phyloP scores from a whole-genome alignment of 2,888 invertebrate species.

The Lepidocyrtoides sp. region DNA sequence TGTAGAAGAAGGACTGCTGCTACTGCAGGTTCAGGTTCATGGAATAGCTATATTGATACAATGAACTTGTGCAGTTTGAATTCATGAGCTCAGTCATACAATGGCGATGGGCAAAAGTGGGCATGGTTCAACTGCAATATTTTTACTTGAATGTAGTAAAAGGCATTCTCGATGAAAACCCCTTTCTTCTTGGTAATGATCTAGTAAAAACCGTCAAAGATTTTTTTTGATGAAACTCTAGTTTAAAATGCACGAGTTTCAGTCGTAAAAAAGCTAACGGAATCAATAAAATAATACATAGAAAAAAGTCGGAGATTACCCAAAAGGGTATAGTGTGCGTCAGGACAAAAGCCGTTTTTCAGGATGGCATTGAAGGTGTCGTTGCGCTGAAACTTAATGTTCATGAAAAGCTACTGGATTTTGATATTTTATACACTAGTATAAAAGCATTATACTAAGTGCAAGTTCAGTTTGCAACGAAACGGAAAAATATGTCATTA shows the following conservation, averaged over 20 bases:
- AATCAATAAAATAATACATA: constrained; percentile 22
- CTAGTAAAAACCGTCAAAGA: constrained; percentile 56
- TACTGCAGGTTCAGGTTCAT: constrained; percentile 23
- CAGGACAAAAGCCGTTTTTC: not conserved
- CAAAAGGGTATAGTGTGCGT: no score
- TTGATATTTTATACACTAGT: not conserved
- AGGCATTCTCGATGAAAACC: constrained; percentile 41
- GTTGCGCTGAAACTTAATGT: no score
- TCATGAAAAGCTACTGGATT: no score
- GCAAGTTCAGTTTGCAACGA: not conserved
- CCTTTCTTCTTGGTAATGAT: constrained; percentile 65
- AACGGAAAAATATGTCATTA: constrained; percentile 31
- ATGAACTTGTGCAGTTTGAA: constrained; percentile 45
- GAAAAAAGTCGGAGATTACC: not conserved
- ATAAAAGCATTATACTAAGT: not conserved
- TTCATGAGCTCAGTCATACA: constrained; percentile 41
- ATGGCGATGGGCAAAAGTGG: constrained; percentile 52
- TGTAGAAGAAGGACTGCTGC: not conserved
- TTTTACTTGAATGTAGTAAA: constrained; percentile 46
- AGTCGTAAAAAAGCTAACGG: constrained; percentile 33
- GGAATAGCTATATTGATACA: constrained; percentile 51
- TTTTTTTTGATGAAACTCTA: constrained; percentile 52
- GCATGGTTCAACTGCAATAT: constrained; percentile 63
- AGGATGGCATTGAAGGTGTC: not conserved
- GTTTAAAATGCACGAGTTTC: constrained; percentile 59